Percentiles rank a stretch among this genome's conserved stretches.
Conservation (phyloP, 2,888 invertebrate species). For the Tetrapedia diversipes region DNA sequence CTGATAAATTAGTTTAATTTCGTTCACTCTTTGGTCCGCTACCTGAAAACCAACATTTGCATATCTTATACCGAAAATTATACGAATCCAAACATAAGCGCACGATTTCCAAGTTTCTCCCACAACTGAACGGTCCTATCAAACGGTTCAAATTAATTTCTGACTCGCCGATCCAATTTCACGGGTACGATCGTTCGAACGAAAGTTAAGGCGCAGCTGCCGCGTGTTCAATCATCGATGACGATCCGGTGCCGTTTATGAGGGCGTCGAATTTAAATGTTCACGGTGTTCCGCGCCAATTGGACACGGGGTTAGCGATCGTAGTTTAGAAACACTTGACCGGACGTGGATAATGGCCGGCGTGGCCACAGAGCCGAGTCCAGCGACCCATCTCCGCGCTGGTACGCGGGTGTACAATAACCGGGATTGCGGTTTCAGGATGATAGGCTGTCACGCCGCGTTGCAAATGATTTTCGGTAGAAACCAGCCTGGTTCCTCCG, state of each 20-base stretch:
- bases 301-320: constrained; percentile 59
- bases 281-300: constrained; percentile 48
- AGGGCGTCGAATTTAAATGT: constrained; percentile 51
- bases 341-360: constrained; percentile 79
- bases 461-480: constrained; percentile 77
- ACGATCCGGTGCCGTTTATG: constrained; percentile 24
- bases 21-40: too few species aligned
- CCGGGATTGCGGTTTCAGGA: constrained; percentile 78
- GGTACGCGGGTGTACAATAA: constrained; percentile 77
- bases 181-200: not conserved
- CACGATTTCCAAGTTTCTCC: too few species aligned
- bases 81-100: too few species aligned
- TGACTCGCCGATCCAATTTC: too few species aligned
- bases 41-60: too few species aligned
- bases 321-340: constrained; percentile 74
- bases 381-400: constrained; percentile 71
- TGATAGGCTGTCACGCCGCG: constrained; percentile 78
- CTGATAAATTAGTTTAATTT: too few species aligned
- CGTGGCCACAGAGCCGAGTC: constrained; percentile 72
- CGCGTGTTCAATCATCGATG: constrained; percentile 9
- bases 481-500: constrained; percentile 49
- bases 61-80: too few species aligned
- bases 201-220: not conserved
- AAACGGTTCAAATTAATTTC: too few species aligned
- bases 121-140: too few species aligned